Percentiles rank a stretch among this genome's conserved stretches.
Evolutionary conservation across 2,888 invertebrate genomes (phyloP).

Genomic region (Noctua janthe): DNA sequence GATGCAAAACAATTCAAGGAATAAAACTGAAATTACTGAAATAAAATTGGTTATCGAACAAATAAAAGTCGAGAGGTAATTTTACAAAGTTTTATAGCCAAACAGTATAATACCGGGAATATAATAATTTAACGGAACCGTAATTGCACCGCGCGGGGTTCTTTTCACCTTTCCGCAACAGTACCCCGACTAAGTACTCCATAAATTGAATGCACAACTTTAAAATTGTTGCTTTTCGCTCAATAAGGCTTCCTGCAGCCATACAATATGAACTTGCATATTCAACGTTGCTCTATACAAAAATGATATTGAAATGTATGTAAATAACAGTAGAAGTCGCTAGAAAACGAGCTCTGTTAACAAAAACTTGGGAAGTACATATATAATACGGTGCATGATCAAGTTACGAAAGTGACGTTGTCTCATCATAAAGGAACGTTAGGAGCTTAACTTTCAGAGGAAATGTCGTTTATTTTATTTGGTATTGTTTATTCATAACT

Average conservation of each 20-base stretch:
- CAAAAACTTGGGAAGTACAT: slow-evolving; percentile 29
- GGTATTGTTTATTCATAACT: background rate
- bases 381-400: slow-evolving; percentile 40
- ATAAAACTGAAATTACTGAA: slow-evolving; percentile 21
- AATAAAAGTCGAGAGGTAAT: slow-evolving; percentile 24
- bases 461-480: background rate
- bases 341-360: background rate
- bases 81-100: slow-evolving; percentile 14
- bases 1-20: background rate
- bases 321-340: slow-evolving; percentile 27
- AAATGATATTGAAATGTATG: slow-evolving; percentile 39
- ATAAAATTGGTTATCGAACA: slow-evolving; percentile 24
- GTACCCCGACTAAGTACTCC: slow-evolving; percentile 39
- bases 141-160: slow-evolving; percentile 52
- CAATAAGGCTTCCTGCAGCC: slow-evolving; percentile 44
- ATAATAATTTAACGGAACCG: slow-evolving; percentile 36
- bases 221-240: slow-evolving; percentile 54
- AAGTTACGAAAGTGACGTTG: slow-evolving; percentile 27
- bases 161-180: slow-evolving; percentile 59
- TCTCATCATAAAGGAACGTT: background rate
- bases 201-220: slow-evolving; percentile 60
- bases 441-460: background rate
- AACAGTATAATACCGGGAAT: slow-evolving; percentile 16
- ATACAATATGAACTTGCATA: slow-evolving; percentile 31
- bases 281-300: slow-evolving; percentile 35